Evolutionary conservation across 2,888 invertebrate genomes (phyloP).

Genomic region (Limnephilus marmoratus): DNA sequence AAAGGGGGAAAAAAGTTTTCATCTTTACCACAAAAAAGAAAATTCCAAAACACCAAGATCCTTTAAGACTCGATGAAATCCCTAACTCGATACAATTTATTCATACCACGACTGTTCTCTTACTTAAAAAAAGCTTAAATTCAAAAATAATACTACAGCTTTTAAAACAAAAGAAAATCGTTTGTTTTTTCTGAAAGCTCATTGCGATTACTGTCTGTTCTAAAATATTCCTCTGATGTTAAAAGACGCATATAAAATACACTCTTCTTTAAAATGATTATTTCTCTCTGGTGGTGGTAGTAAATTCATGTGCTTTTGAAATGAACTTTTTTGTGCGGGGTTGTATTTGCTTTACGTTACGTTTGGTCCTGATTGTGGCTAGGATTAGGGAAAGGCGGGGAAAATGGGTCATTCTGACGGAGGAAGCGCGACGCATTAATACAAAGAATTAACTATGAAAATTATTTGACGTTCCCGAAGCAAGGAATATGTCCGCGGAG

Average conservation of each 20-base stretch:
- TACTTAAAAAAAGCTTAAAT: conserved; percentile 2
- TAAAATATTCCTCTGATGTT: neutral
- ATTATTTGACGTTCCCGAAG: conserved; percentile 38
- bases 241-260: neutral
- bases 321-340: neutral
- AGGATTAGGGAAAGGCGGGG: conserved; percentile 17
- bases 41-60: neutral
- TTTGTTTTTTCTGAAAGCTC: neutral
- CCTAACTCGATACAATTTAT: neutral
- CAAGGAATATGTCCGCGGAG: conserved; percentile 9
- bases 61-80: neutral
- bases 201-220: neutral
- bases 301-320: neutral
- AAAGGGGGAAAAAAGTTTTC: neutral
- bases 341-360: neutral
- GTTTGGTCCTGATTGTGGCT: neutral
- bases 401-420: conserved; percentile 34
- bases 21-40: neutral
- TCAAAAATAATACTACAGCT: conserved; percentile 2
- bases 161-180: neutral
- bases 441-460: conserved; percentile 54
- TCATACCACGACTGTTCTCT: neutral
- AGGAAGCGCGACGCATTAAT: conserved; percentile 57
- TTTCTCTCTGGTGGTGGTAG: neutral
- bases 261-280: neutral